phyloP scores from a whole-genome alignment of 2,113 vertebrate genomes.

The Oreochromis tanganicae region DNA sequence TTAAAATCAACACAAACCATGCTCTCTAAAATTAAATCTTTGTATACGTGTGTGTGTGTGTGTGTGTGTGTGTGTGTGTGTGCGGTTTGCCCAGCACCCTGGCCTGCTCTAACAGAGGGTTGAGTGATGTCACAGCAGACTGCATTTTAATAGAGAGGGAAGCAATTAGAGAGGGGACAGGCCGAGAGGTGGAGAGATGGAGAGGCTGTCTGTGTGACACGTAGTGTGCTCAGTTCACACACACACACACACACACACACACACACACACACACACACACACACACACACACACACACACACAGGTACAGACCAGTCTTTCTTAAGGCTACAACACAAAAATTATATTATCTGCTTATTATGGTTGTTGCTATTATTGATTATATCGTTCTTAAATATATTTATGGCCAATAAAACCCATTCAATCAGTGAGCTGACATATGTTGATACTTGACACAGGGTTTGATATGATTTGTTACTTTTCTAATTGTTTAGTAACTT shows the following conservation, averaged over 20 bases:
- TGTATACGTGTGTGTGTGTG: neutral
- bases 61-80: neutral
- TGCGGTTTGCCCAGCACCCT: neutral
- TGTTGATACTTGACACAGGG: neutral
- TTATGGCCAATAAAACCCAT: neutral
- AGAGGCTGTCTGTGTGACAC: constrained; percentile 62
- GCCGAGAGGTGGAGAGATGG: constrained; percentile 69
- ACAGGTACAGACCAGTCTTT: neutral
- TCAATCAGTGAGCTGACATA: neutral
- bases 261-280: neutral
- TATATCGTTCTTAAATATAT: neutral
- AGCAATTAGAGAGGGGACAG: constrained; percentile 72
- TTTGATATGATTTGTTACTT: neutral
- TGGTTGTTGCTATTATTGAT: neutral
- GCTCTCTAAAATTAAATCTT: neutral
- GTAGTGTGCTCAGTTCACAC: constrained; percentile 17
- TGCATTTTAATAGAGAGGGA: constrained; percentile 75
- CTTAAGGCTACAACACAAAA: neutral
- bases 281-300: neutral
- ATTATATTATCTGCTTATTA: neutral
- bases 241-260: neutral
- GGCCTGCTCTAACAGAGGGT: constrained; percentile 50
- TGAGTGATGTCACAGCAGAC: constrained; percentile 75
- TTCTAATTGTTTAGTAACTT: neutral
- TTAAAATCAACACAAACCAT: neutral